Evolutionary conservation across 1,140 invertebrate species (phyloP), one percentile per base, ranked within the genome.

Genomic region (Eufriesea mexicana): DNA sequence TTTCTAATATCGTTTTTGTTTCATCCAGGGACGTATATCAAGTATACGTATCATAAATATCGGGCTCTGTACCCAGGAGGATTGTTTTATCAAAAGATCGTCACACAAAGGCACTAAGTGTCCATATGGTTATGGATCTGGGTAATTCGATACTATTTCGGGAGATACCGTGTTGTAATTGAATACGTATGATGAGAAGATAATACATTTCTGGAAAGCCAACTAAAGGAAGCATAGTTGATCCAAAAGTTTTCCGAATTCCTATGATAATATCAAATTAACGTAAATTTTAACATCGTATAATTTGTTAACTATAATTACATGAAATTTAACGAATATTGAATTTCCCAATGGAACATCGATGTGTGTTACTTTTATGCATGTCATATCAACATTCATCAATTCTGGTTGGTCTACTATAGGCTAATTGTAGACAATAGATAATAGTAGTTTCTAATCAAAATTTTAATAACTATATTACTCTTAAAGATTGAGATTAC

Each of bases 161-260:
- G 14, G 35, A 9, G 67, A 79, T 61, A 28, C 45, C 35, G 20
- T 80, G 73, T 80, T 80, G 35, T 80, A 45, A 73, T 80, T 73
- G 57, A 59, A 73, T 57, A 47, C 47, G 77, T 23, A 57, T 59
- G 18, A 20, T 49, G 12, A 51, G 18, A n/a, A 35, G 5, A 18
- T 61, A 55, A 10, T 61, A 2, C 20, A 45, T 80, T 80, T 64
- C 23, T 35, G 42, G 18, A 12, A 57, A 42, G 42, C 20, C 2
- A 57, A 55, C 47, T 61, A 42, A 6, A 5, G 10, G 47, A 20
- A 20, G 4, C 18, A 9, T 23, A 68, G 45, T 10, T 67, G 68
- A 20, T 16, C 6, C 23, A 42, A 23, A 12, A 18, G 23, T 4
- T 35, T 59, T n/a, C 45, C 20, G 28, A 42, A 55, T 55, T 54